Conservation (phyloP, 1,140 invertebrate species). For the Bombus ignitus region DNA sequence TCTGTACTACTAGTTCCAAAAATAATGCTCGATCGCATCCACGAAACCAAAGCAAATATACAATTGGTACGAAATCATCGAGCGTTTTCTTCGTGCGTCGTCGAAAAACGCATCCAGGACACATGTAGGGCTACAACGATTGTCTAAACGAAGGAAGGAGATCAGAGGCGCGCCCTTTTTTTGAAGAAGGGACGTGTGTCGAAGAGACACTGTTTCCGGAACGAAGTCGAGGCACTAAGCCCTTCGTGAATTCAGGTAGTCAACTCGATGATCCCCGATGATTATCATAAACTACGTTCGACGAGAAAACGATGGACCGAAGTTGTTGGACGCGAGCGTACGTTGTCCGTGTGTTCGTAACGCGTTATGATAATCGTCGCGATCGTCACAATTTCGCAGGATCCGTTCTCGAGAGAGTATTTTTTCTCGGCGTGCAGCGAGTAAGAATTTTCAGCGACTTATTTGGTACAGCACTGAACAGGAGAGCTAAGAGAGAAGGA, state of each 20-base stretch:
- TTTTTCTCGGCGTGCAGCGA: not conserved
- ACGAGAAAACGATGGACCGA: not conserved
- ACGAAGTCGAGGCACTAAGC: not conserved
- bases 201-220: not conserved
- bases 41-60: not conserved
- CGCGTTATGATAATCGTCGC: not conserved
- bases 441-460: not conserved
- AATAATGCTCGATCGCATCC: not conserved
- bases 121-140: conserved; percentile 3
- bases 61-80: not conserved
- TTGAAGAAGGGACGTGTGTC: not conserved
- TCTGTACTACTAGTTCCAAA: conserved; percentile 19
- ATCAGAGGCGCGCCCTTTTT: no score
- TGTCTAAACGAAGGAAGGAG: not conserved
- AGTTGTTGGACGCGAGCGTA: not conserved
- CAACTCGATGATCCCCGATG: not conserved
- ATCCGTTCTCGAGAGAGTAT: conserved; percentile 21
- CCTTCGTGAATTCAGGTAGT: not conserved
- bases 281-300: not conserved
- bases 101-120: conserved; percentile 9
- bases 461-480: conserved; percentile 5
- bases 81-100: conserved; percentile 45
- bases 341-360: not conserved
- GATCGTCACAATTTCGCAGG: conserved; percentile 1
- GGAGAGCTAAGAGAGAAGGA: not conserved